Evolutionary conservation across 2,888 invertebrate genomes (phyloP), one percentile per base, ranked within the genome.

Genomic region (Campoplex nolae): DNA sequence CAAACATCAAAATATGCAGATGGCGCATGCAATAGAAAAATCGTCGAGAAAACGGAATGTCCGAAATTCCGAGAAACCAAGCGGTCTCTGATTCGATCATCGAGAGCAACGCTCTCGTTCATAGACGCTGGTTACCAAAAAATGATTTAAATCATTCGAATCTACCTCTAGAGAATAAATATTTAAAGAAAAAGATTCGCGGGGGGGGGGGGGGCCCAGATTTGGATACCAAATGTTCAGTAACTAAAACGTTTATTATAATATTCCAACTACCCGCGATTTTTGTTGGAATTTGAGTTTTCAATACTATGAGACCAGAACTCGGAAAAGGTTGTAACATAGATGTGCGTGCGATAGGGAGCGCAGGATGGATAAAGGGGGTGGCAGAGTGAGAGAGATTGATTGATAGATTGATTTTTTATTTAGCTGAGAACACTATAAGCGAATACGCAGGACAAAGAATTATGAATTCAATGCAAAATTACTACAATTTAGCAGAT

Each of bases 321-420:
- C 1, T 4, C 6, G 1, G 4, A 51, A 51, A 18, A 18, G 51
- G 4, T n/a, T 6, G 1, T 0, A 18, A 28, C 11, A 28, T 38
- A 6, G 6, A 38, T 38, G 38, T 38, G 38, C 38, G 38, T 38
- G 38, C 38, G 38, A 38, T 1, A 42, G 7, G 1, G 42, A 42
- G 42, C 3, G 42, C 1, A 9, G 9, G 42, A 42, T 1, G 9
- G 9, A 58, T n/a, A n/a, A 8, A 73, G 35, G 9, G 73, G n/a
- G 73, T 56, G 54, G 3, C 32, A 32, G 45, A 76, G 75, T 62
- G 62, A 83, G 88, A 45, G 71, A 58, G 58, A 3, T 18, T 13
- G 56, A 18, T 38, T 56, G 58, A 3, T 18, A 7, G 56, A 18
- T 38, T 56, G 38, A 38, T 38, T 38, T 38, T 38, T 38, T 6